These are phyloP conservation scores for Syngnathus acus DNA, from an alignment of 2,797 vertebrate genomes.

Conservation along the genomic window DNA sequence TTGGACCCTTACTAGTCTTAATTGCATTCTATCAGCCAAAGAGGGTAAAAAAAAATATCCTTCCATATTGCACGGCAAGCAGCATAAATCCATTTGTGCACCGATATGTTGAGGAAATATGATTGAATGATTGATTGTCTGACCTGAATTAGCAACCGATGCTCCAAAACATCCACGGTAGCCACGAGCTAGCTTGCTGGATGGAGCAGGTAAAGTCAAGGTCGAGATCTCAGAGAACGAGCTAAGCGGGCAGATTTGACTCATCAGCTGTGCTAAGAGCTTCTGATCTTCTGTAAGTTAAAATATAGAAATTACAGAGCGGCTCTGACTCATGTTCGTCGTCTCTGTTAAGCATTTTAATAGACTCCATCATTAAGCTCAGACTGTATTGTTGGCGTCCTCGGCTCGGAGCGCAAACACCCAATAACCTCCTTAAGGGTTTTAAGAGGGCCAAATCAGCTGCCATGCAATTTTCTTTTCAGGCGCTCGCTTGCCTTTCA, in stretches of 20 bases:
- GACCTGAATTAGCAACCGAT: background rate
- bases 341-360: slow-evolving; percentile 32
- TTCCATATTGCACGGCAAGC: background rate
- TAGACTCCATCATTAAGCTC: slow-evolving; percentile 52
- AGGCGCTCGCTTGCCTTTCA: slow-evolving; percentile 43
- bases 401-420: slow-evolving; percentile 40
- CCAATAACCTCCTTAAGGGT: slow-evolving; percentile 45
- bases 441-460: slow-evolving; percentile 53
- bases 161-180: background rate
- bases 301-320: slow-evolving; percentile 33
- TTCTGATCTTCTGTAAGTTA: slow-evolving; percentile 20
- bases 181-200: background rate
- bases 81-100: background rate
- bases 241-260: background rate
- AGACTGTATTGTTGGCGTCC: slow-evolving; percentile 42
- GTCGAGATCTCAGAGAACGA: background rate
- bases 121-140: background rate
- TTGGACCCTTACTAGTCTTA: background rate
- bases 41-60: background rate
- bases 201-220: background rate
- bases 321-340: slow-evolving; percentile 44
- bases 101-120: background rate
- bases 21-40: background rate
- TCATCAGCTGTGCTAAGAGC: slow-evolving; percentile 27
- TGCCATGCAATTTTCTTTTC: slow-evolving; percentile 54